Conservation (phyloP, 2,113 vertebrate genomes). For the Candoia aspera region DNA sequence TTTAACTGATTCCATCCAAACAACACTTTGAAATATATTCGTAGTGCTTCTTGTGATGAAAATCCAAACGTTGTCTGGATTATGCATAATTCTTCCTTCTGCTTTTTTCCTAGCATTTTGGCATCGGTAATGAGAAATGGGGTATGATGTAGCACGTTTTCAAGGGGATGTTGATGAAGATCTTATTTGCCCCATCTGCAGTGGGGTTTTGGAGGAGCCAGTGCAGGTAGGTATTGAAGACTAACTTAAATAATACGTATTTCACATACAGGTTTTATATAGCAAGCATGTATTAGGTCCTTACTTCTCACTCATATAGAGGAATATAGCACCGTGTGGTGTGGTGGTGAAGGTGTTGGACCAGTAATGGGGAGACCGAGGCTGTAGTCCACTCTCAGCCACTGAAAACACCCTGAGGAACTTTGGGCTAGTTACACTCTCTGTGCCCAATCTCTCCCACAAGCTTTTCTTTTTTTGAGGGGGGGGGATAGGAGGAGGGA, state of each 20-base stretch:
- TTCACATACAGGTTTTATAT: not conserved
- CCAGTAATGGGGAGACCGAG: not conserved
- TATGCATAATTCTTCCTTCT: slow-evolving; percentile 1
- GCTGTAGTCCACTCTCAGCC: not conserved
- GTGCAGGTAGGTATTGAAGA: slow-evolving; percentile 81
- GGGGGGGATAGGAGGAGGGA: not conserved
- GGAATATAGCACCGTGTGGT: not conserved
- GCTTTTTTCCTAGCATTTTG: slow-evolving; percentile 70
- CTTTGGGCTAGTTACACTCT: not conserved
- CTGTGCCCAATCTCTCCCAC: not conserved
- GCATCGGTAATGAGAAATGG: slow-evolving; percentile 94
- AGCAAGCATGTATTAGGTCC: no score
- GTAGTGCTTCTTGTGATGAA: not conserved
- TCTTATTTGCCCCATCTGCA: slow-evolving; percentile 97
- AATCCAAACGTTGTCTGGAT: not conserved
- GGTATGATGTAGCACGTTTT: slow-evolving; percentile 97
- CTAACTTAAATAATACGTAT: not conserved
- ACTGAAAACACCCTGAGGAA: not conserved
- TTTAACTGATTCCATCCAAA: not conserved
- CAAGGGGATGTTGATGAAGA: slow-evolving; percentile 99
- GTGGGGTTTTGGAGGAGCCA: slow-evolving; percentile 96
- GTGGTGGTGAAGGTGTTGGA: not conserved
- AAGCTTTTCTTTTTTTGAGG: not conserved
- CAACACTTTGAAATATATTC: not conserved
- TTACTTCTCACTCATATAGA: not conserved